Evolutionary conservation across 2,113 vertebrate species (phyloP).

Genomic region (Carassius auratus): DNA sequence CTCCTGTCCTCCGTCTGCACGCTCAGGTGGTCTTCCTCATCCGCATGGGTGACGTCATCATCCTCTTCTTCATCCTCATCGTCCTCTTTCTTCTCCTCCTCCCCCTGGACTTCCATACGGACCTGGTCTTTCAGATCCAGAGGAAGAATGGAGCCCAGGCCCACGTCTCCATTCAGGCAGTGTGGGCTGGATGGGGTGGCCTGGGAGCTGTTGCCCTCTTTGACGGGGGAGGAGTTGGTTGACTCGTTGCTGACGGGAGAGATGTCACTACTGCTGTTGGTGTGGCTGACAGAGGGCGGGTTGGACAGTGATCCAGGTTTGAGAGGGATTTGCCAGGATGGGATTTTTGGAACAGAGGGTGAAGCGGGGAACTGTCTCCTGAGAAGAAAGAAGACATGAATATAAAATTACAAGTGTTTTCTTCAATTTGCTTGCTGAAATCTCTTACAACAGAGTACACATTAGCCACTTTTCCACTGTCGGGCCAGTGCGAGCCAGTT

Average conservation of each 20-base stretch:
- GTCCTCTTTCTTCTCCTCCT: slow-evolving; percentile 86
- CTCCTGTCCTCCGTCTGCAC: slow-evolving; percentile 90
- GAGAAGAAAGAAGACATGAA: slow-evolving; percentile 32
- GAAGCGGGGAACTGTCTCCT: slow-evolving; percentile 96
- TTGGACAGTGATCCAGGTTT: slow-evolving; percentile 81
- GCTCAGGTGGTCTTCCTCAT: slow-evolving; percentile 81
- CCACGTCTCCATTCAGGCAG: slow-evolving; percentile 72
- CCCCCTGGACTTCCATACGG: slow-evolving; percentile 95
- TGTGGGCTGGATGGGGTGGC: slow-evolving; percentile 74
- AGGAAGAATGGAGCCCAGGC: slow-evolving; percentile 56
- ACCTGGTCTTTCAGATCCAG: slow-evolving; percentile 87
- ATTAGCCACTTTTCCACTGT: too few species aligned
- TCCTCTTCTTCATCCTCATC: slow-evolving; percentile 85
- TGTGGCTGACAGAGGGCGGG: slow-evolving; percentile 78
- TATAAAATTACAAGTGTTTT: slow-evolving; percentile 2
- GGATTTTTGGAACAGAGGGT: slow-evolving; percentile 91
- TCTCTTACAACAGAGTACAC: slow-evolving; percentile 14
- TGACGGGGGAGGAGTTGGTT: slow-evolving; percentile 82
- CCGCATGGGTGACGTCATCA: slow-evolving; percentile 78
- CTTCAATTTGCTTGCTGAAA: neutral
- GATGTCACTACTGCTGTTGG: slow-evolving; percentile 98
- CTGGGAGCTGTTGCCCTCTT: slow-evolving; percentile 86
- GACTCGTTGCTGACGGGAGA: slow-evolving; percentile 95
- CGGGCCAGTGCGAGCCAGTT: too few species aligned
- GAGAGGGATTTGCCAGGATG: slow-evolving; percentile 94